Evolutionary conservation across 2,113 vertebrate genomes (phyloP), one percentile per base, ranked within the genome.

Genomic region (Aplodontia rufa): DNA sequence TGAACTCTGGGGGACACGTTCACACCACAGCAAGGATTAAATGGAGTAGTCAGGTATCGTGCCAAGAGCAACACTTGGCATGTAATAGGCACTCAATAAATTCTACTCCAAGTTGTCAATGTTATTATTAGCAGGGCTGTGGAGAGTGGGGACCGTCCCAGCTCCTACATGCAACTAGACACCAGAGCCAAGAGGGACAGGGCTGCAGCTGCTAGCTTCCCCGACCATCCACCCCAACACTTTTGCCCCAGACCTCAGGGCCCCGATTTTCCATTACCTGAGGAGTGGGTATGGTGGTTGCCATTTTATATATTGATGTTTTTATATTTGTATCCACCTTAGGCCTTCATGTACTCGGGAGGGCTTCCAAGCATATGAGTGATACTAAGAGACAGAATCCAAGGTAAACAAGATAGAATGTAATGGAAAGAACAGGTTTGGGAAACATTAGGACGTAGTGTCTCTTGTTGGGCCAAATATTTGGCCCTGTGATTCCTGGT

Each of bases 41-140:
- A 28, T 6, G 66, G 14, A 42, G 9, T 2, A 3, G 24, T 42
- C 11, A 17, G 10, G 16, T 1, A 2, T 16, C 16, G 2, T 5
- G 6, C 19, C 9, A 42, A 55, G 55, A 22, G 6, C 4, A 45
- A 26, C 3, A 22, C 35, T 71, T 35, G 26, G 13, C 42, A 13
- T 6, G 20, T 4, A 20, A 4, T 10, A 26, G 26, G 58, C 24
- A 32, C 64, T 68, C 8, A 0, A 7, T 66, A 20, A 62, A 68
- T 40, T 37, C 32, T 12, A 49, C 71, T 42, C 45, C 8, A 7
- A 19, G 24, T 28, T 51, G 24, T 49, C 87, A 51, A 0, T 53
- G 74, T 45, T 68, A 20, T 28, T 66, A n/a, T 35, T 72, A 40
- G 42, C 51, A 90, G 91, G 87, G 51, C 71, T 55, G 0, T 28